Evolutionary conservation across 2,797 vertebrate species (phyloP).

Genomic region (Anguilla obscura): DNA sequence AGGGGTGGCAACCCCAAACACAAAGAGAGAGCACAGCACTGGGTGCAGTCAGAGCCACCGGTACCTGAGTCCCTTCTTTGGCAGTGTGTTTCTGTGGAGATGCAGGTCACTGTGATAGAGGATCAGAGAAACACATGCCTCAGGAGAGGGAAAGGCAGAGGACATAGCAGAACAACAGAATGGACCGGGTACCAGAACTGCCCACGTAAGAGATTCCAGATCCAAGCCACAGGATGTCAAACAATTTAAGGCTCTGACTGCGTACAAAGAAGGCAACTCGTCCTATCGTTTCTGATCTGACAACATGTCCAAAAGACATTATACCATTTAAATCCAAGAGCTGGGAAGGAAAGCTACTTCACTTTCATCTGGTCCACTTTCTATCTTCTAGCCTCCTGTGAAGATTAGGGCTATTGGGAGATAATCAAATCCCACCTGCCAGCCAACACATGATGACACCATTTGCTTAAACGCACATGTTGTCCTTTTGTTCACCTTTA

Average conservation of each 20-base stretch:
- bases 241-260: background rate
- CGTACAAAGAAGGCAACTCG: background rate
- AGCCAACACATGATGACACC: background rate
- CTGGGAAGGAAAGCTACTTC: background rate
- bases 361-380: slow-evolving; percentile 10
- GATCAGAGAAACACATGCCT: slow-evolving; percentile 78
- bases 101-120: slow-evolving; percentile 86
- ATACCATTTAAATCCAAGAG: background rate
- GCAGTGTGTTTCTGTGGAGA: slow-evolving; percentile 98
- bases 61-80: slow-evolving; percentile 98
- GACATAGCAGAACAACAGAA: slow-evolving; percentile 14
- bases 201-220: too few species aligned
- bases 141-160: slow-evolving; percentile 51
- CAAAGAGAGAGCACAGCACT: slow-evolving; percentile 63
- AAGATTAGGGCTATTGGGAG: background rate
- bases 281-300: background rate
- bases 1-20: background rate
- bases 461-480: background rate
- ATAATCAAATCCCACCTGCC: slow-evolving; percentile 22
- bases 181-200: background rate
- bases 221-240: background rate
- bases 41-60: slow-evolving; percentile 60
- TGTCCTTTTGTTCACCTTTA: slow-evolving; percentile 13
- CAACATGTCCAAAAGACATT: background rate
- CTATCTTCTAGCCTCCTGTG: background rate